These are phyloP conservation scores for Globodera ellingtonae DNA, from an alignment of 1,140 invertebrate genomes.

Conservation along the genomic window DNA sequence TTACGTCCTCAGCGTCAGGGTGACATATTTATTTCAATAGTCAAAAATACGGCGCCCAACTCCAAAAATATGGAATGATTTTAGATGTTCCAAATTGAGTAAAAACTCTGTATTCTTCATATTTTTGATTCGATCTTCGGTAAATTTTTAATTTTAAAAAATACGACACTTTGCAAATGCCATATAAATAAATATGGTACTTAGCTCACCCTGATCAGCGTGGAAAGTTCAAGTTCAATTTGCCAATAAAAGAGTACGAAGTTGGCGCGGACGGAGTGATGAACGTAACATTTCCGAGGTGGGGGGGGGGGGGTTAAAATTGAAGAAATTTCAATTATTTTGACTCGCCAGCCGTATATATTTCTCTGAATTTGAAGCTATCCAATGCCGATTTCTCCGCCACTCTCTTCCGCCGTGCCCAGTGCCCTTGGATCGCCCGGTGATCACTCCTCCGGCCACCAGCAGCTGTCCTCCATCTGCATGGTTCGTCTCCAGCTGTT, in stretches of 20 bases:
- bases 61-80: too few relatives aligned
- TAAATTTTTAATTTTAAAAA: too few relatives aligned
- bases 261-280: slow-evolving; percentile 2
- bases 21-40: too few relatives aligned
- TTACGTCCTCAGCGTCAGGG: not conserved
- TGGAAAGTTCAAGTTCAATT: not conserved
- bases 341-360: not conserved
- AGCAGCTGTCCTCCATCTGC: not conserved
- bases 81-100: too few relatives aligned
- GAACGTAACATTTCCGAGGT: slow-evolving; percentile 18
- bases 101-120: too few relatives aligned
- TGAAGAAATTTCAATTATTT: too few relatives aligned
- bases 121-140: too few relatives aligned
- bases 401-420: not conserved
- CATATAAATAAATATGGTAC: too few relatives aligned
- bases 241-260: slow-evolving; percentile 9
- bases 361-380: not conserved
- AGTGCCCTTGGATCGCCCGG: not conserved
- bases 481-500: slow-evolving; percentile 17
- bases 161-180: too few relatives aligned
- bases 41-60: too few relatives aligned
- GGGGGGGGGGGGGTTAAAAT: not conserved
- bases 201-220: too few relatives aligned
- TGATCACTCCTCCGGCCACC: slow-evolving; percentile 2
- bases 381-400: not conserved